A percentile compares a stretch with the other conserved stretches of the same genome.
Evolutionary conservation across 2,888 invertebrate genomes (phyloP).

Genomic region (Nematopogon swammerdamellus): DNA sequence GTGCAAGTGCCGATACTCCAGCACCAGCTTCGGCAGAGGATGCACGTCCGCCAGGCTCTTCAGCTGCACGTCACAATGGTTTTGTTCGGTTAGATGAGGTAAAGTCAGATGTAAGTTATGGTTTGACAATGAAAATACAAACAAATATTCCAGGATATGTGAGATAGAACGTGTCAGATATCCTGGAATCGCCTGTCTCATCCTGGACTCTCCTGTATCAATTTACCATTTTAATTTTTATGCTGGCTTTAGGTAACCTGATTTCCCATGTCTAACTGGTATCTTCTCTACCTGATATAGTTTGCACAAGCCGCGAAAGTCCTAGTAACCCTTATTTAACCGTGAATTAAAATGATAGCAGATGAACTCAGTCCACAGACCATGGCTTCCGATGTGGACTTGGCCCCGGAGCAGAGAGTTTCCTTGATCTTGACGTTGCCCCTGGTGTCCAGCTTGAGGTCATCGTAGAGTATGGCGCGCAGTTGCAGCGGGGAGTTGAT

Average conservation of each 20-base stretch:
- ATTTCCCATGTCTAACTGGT: too few relatives aligned
- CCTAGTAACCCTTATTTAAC: too few relatives aligned
- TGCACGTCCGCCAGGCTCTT: slow-evolving; percentile 31
- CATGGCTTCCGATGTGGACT: slow-evolving; percentile 45
- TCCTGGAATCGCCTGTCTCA: too few relatives aligned
- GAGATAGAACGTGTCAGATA: too few relatives aligned
- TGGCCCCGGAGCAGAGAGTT: slow-evolving; percentile 30
- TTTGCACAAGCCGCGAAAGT: too few relatives aligned
- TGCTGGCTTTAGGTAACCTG: too few relatives aligned
- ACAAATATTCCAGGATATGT: too few relatives aligned
- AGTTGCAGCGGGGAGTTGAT: slow-evolving; percentile 40
- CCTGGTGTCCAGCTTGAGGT: slow-evolving; percentile 34
- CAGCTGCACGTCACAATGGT: slow-evolving; percentile 23
- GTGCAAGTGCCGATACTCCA: slow-evolving; percentile 43
- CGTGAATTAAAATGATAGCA: neutral
- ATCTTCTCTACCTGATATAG: too few relatives aligned
- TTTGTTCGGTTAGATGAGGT: slow-evolving; percentile 3
- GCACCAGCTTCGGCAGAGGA: slow-evolving; percentile 36
- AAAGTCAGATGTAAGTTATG: neutral
- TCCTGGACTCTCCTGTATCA: too few relatives aligned
- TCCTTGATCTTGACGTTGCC: slow-evolving; percentile 31
- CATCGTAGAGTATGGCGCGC: slow-evolving; percentile 38
- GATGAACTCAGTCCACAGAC: slow-evolving; percentile 21
- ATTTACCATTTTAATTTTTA: too few relatives aligned
- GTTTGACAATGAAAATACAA: too few relatives aligned